Conservation (phyloP, 2,888 invertebrate species). For the Cabera pusaria region DNA sequence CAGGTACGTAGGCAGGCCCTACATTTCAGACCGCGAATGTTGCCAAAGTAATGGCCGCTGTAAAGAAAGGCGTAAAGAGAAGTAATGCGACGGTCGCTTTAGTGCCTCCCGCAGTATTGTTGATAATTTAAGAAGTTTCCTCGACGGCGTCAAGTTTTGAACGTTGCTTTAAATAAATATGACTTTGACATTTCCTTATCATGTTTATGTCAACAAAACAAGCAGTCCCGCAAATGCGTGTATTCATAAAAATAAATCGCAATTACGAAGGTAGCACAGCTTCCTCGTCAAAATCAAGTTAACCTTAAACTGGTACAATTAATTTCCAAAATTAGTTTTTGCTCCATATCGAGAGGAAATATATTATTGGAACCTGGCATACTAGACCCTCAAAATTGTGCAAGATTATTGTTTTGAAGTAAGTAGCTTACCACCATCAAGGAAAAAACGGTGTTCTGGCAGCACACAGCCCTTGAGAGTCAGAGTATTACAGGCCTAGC, state of each 20-base stretch:
- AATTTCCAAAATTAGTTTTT: too few relatives aligned
- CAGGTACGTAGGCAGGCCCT: constrained; percentile 27
- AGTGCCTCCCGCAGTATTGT: constrained; percentile 43
- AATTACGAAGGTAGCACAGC: constrained; percentile 16
- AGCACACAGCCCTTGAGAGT: too few relatives aligned
- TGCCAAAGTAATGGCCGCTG: constrained; percentile 43
- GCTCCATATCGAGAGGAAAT: too few relatives aligned
- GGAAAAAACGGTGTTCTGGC: too few relatives aligned
- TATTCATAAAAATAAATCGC: constrained; percentile 25
- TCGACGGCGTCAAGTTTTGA: constrained; percentile 50
- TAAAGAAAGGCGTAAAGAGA: constrained; percentile 40
- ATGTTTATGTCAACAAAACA: constrained; percentile 33
- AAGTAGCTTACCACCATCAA: too few relatives aligned
- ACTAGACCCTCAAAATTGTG: too few relatives aligned
- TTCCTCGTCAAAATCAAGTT: constrained; percentile 4
- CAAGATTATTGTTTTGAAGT: too few relatives aligned
- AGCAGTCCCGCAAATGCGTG: constrained; percentile 24
- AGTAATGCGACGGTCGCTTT: constrained; percentile 41
- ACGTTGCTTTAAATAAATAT: constrained; percentile 38
- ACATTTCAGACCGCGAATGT: constrained; percentile 36
- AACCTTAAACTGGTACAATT: too few relatives aligned
- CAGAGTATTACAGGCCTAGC: too few relatives aligned
- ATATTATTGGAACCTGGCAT: too few relatives aligned
- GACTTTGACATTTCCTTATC: constrained; percentile 53
- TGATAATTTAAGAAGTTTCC: constrained; percentile 47